Evolutionary conservation across 2,888 invertebrate species (phyloP).

Genomic region (Melikaiella ostensackeni): DNA sequence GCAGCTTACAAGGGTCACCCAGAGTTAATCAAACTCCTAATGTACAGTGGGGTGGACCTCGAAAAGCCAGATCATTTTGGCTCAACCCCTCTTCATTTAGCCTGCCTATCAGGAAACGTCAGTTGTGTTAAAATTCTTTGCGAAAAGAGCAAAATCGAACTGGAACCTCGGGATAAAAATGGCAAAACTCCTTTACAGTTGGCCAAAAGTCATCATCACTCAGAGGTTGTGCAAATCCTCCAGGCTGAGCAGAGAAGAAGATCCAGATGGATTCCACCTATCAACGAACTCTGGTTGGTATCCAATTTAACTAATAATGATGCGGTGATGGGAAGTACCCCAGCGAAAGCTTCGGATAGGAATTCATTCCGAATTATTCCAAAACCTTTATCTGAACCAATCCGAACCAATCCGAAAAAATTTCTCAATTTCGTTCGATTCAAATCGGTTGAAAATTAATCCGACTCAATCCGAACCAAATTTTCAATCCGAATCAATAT

Average conservation of each 20-base stretch:
- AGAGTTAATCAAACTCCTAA: conserved; percentile 90
- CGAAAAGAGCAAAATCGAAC: conserved; percentile 93
- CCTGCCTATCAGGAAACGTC: conserved; percentile 92
- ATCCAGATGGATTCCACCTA: conserved; percentile 91
- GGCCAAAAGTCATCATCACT: conserved; percentile 92
- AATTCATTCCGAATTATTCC: no score
- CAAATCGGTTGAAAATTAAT: no score
- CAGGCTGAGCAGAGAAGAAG: conserved; percentile 88
- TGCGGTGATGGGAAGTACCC: no score
- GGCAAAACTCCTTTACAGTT: conserved; percentile 94
- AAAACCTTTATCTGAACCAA: no score
- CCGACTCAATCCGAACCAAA: no score
- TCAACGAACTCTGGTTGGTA: conserved; percentile 88
- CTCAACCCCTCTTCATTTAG: conserved; percentile 93
- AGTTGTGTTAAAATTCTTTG: conserved; percentile 92
- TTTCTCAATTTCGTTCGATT: no score
- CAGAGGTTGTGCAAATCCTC: conserved; percentile 89
- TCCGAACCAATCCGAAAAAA: no score
- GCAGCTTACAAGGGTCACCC: conserved; percentile 95
- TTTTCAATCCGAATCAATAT: no score
- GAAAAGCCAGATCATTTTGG: conserved; percentile 95
- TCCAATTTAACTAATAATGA: conserved; percentile 8
- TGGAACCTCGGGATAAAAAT: conserved; percentile 93
- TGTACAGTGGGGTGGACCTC: conserved; percentile 94
- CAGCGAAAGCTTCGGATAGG: no score